Base-by-base conservation (phyloP, 2,797 vertebrate genomes). In the Gambusia yucatana region DNA sequence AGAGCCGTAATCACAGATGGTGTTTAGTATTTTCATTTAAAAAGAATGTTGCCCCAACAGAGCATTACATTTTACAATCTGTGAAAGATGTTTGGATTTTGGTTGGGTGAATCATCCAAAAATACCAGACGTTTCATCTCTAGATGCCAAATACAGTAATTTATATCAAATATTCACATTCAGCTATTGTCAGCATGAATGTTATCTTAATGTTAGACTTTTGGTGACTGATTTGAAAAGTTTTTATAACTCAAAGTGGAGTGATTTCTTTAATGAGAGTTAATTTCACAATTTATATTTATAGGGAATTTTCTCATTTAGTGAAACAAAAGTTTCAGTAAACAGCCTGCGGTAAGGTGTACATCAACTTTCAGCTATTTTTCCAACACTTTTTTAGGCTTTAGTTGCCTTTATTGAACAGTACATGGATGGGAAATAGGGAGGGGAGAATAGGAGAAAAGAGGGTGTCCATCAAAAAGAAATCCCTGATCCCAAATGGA, bases 81-180 rank as follows among this genome's bases (percentile, higher is more conserved):
- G 67, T 28, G 47, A 55, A 22, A 41, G 33, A 80, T 44, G 43
- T 57, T 65, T 44, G 36, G 46, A 74, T 28, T 77, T 80, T 57
- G 9, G 2, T 20, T 77, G 52, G 46, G 69, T 80, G 82, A 87
- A 82, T 73, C 25, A 44, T 59, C 63, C 70, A 73, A 76, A 52
- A 73, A 33, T 73, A 76, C 22, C 39, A 61, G 57, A 28, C 69
- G 43, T 6, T 74, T 75, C 11, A 57, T 44, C 25, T 47, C n/a
- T 39, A 41, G 52, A 52, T 82, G 63, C 85, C 16, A 82, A 55
- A 71, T 30, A 36, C 46, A 61, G 73, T 22, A 1, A 9, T 5
- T 14, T 11, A 11, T 13, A 41, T 69, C 4, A 25, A 69, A 69
- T n/a, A 11, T 7, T 69, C 43, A 43, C 22, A 70, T 44, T 14